A percentile compares a stretch with the other conserved stretches of the same genome.
phyloP scores from a whole-genome alignment of 2,113 vertebrate genomes.

The Pogonocichla stellata region DNA sequence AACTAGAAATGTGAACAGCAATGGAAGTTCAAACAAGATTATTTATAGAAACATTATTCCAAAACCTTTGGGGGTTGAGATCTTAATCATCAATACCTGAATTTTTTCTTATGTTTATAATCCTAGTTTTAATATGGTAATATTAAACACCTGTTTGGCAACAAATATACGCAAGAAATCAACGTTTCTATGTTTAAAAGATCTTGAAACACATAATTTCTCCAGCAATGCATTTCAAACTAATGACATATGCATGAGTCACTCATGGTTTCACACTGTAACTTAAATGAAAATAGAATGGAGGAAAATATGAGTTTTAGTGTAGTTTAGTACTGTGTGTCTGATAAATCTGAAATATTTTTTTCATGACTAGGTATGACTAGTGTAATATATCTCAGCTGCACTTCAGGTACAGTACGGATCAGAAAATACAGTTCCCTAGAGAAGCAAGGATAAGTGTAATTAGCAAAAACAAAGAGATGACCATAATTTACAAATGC shows the following conservation, averaged over 20 bases:
- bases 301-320: neutral
- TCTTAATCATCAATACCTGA: neutral
- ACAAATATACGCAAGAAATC: neutral
- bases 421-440: neutral
- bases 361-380: neutral
- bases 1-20: neutral
- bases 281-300: neutral
- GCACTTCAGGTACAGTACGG: neutral
- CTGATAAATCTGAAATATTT: neutral
- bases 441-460: neutral
- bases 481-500: neutral
- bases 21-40: neutral
- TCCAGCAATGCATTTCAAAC: neutral
- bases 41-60: neutral
- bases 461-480: neutral
- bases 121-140: neutral
- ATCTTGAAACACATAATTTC: neutral
- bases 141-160: neutral
- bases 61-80: neutral
- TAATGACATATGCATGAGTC: neutral
- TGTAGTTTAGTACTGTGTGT: neutral
- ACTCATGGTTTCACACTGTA: neutral
- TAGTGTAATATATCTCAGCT: neutral
- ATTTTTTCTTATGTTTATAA: neutral
- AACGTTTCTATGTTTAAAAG: neutral